phyloP scores from a whole-genome alignment of 2,797 vertebrate species.

The Champsocephalus gunnari region DNA sequence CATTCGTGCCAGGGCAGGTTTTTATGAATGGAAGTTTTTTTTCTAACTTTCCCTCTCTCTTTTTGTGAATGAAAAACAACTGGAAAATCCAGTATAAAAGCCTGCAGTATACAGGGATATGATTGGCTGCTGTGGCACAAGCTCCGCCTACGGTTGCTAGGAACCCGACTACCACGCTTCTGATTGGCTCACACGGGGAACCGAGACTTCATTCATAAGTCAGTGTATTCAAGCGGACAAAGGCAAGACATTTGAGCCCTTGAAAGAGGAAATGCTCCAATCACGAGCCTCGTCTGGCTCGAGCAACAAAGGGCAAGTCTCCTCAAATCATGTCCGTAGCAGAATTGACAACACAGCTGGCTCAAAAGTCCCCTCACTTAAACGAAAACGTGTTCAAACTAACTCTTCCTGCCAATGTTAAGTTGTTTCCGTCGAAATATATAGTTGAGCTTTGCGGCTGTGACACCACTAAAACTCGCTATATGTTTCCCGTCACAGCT shows the following conservation, averaged over 20 bases:
- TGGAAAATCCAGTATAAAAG: slow-evolving; percentile 83
- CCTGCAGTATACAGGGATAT: slow-evolving; percentile 33
- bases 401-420: neutral
- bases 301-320: slow-evolving; percentile 75
- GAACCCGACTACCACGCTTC: slow-evolving; percentile 28
- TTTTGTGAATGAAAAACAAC: slow-evolving; percentile 93
- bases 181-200: slow-evolving; percentile 76
- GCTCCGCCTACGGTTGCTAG: slow-evolving; percentile 80
- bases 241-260: slow-evolving; percentile 85
- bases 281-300: slow-evolving; percentile 71
- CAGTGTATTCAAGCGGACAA: slow-evolving; percentile 85
- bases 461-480: slow-evolving; percentile 18
- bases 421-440: neutral
- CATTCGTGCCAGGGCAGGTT: slow-evolving; percentile 85
- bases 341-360: slow-evolving; percentile 60
- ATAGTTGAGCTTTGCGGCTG: slow-evolving; percentile 3
- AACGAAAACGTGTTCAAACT: neutral
- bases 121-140: slow-evolving; percentile 72
- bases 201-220: slow-evolving; percentile 89
- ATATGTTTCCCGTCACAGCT: slow-evolving; percentile 73
- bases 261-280: slow-evolving; percentile 87
- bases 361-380: slow-evolving; percentile 19
- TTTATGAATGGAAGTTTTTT: slow-evolving; percentile 88
- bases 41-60: slow-evolving; percentile 62
- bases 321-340: slow-evolving; percentile 57